Evolutionary conservation across 2,888 invertebrate species (phyloP), one percentile per base, ranked within the genome.

Genomic region (Erebia palarica): DNA sequence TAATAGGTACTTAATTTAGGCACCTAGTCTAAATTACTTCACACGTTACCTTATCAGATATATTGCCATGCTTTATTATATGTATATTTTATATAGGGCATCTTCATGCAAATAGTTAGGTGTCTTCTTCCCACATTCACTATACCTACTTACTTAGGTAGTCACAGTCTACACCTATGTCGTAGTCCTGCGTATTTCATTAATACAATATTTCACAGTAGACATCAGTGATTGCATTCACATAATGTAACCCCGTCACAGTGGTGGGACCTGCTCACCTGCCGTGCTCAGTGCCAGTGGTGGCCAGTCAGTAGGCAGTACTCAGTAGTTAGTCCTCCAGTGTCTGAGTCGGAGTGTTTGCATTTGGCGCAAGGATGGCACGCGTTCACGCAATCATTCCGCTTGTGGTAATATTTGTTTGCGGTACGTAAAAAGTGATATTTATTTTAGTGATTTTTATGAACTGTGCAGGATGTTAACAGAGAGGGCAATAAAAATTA

Each of bases 301-400:
- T 9, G 27, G 9, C 13, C 13, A 16, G 16, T 16, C 55, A 71
- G 70, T 70, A 68, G 68, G 14, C 10, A 16, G 55, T 18, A 10
- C 10, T 55, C 58, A 71, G 70, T 71, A 68, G 68, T 14, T 11
- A 16, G 18, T 18, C 55, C 16, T 55, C 16, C 18, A 55, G 9
- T 51, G n/a, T 1, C 51, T 5, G 7, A 51, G 16, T 44, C 65
- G 55, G 66, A 64, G 59, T 61, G 60, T 59, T 42, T 36, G 42
- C 44, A 61, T 18, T 18, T 18, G 16, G 67, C 74, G 69, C 77
- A 79, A 86, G 83, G 82, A 87, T 87, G 87, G 78, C 81, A 69
- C 75, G 75, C 73, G 81, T 75, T 74, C 72, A 79, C 70, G 75
- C 76, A 68, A 73, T 73, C 57, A 51, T 75, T 67, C 67, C 76